Evolutionary conservation across 2,888 invertebrate genomes (phyloP).

Genomic region (Chydorus sphaericus): DNA sequence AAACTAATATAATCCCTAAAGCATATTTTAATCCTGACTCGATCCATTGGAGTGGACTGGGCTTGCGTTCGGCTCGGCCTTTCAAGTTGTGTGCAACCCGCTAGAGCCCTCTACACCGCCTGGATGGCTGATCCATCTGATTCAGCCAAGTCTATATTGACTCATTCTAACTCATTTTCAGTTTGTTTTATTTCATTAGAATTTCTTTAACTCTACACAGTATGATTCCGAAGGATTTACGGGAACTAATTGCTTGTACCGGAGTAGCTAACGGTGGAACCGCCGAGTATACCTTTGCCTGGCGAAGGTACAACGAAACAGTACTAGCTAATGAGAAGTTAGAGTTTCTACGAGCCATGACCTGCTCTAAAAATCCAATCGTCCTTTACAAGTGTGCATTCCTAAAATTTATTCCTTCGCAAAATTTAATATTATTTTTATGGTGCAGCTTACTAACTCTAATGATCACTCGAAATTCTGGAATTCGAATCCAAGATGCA

Average conservation of each 20-base stretch:
- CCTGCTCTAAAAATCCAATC: slow-evolving; percentile 42
- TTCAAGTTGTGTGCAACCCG: slow-evolving; percentile 52
- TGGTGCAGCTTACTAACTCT: slow-evolving; percentile 22
- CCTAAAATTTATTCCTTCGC: too few species aligned
- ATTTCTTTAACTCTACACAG: slow-evolving; percentile 29
- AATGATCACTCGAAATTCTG: slow-evolving; percentile 19
- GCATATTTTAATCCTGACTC: slow-evolving; percentile 51
- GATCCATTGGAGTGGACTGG: slow-evolving; percentile 53
- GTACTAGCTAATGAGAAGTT: slow-evolving; percentile 52
- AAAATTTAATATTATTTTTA: too few species aligned
- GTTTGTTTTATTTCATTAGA: not conserved
- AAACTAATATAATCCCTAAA: too few species aligned
- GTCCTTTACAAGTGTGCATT: slow-evolving; percentile 42
- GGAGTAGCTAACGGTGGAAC: slow-evolving; percentile 48
- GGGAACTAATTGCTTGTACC: slow-evolving; percentile 54
- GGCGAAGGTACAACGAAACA: slow-evolving; percentile 44
- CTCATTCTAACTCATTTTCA: too few species aligned
- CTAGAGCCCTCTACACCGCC: slow-evolving; percentile 52
- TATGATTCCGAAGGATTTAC: slow-evolving; percentile 58
- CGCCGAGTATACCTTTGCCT: slow-evolving; percentile 58
- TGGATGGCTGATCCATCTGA: slow-evolving; percentile 51
- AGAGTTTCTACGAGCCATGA: slow-evolving; percentile 45
- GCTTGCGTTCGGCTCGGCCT: slow-evolving; percentile 57
- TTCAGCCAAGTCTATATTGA: too few species aligned
- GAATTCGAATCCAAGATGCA: slow-evolving; percentile 24